phyloP scores from a whole-genome alignment of 2,113 vertebrate genomes.

The Mesocricetus auratus region DNA sequence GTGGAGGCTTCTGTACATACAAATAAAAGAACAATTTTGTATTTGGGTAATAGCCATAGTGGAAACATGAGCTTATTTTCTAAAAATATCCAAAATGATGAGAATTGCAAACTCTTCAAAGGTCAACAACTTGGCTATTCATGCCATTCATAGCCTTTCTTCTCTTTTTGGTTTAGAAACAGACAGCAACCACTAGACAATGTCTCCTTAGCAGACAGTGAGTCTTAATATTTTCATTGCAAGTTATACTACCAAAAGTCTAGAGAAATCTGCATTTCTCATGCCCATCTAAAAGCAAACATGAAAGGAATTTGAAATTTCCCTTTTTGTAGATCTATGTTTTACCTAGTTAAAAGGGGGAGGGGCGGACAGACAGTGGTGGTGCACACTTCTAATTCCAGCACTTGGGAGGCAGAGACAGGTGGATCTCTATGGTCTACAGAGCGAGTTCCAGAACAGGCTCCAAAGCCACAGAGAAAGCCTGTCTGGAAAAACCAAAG shows the following conservation, averaged over 20 bases:
- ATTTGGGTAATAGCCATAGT: neutral
- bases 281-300: constrained; percentile 57
- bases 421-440: no score
- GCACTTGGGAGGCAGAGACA: no score
- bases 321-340: neutral
- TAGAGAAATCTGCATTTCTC: constrained; percentile 21
- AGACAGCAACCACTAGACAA: constrained; percentile 39
- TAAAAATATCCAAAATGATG: constrained; percentile 44
- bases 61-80: constrained; percentile 66
- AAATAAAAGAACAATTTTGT: constrained; percentile 83
- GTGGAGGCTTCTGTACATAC: constrained; percentile 77
- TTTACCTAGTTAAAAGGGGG: neutral
- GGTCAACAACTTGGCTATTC: constrained; percentile 33
- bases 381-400: no score
- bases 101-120: constrained; percentile 45
- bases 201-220: constrained; percentile 49
- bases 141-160: neutral
- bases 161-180: constrained; percentile 19
- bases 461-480: no score
- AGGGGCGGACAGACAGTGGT: no score
- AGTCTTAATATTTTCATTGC: constrained; percentile 61
- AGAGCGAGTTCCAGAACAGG: no score
- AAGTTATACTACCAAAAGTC: constrained; percentile 34
- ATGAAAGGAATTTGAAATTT: constrained; percentile 61
- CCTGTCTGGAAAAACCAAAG: no score